phyloP scores from a whole-genome alignment of 2,888 invertebrate species.

The Acholoe squamosa region DNA sequence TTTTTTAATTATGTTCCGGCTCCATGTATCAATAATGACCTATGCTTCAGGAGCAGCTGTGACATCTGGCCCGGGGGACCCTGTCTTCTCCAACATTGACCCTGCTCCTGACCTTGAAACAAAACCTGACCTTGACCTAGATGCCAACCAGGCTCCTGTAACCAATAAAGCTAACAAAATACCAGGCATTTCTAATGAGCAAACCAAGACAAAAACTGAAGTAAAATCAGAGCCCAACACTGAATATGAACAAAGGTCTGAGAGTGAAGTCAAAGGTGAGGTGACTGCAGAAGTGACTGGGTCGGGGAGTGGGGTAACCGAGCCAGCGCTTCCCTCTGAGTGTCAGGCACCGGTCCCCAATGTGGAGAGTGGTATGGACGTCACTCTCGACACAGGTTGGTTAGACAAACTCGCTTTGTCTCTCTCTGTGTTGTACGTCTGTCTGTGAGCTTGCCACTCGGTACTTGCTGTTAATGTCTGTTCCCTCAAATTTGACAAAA shows the following conservation, averaged over 20 bases:
- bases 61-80: background rate
- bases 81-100: background rate
- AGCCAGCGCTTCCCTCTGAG: background rate
- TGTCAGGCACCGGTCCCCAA: too few species aligned
- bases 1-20: background rate
- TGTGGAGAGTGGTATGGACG: background rate
- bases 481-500: too few species aligned
- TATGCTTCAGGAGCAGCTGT: slow-evolving; percentile 22
- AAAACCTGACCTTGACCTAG: background rate
- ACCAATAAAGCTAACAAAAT: background rate
- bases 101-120: background rate
- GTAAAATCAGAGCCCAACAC: background rate
- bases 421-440: too few species aligned
- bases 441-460: too few species aligned
- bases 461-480: too few species aligned
- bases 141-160: background rate
- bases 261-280: slow-evolving; percentile 5
- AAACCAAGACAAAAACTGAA: background rate
- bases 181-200: background rate
- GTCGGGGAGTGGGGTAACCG: background rate
- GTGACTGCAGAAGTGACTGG: background rate
- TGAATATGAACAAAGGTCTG: background rate
- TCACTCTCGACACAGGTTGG: background rate
- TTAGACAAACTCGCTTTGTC: too few species aligned
- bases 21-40: background rate